phyloP scores from a whole-genome alignment of 2,888 invertebrate genomes.

The Torymus tubicola region DNA sequence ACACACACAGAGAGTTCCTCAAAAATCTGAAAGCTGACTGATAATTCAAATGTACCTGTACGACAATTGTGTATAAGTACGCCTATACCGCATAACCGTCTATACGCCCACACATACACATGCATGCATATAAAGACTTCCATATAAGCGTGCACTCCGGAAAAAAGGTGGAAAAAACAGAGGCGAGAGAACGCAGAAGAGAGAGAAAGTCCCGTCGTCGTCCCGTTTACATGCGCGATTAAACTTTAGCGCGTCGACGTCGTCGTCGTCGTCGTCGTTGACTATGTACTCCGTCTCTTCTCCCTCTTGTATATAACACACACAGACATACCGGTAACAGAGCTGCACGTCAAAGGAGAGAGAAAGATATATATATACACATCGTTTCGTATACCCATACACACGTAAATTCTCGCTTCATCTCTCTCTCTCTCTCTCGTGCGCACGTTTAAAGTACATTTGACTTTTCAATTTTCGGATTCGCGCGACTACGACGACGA shows the following conservation, averaged over 20 bases:
- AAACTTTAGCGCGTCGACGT: slow-evolving; percentile 48
- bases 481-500: slow-evolving; percentile 6
- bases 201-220: slow-evolving; percentile 1
- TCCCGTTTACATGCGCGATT: slow-evolving; percentile 49
- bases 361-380: not conserved
- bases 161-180: not conserved
- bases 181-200: not conserved
- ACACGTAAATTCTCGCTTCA: too few relatives aligned
- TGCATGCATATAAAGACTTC: too few relatives aligned
- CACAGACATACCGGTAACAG: too few relatives aligned
- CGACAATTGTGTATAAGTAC: too few relatives aligned
- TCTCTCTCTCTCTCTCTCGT: not conserved
- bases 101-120: too few relatives aligned
- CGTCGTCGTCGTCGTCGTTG: slow-evolving; percentile 28
- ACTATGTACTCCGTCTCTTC: not conserved
- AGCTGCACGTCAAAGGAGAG: slow-evolving; percentile 16
- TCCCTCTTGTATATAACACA: not conserved
- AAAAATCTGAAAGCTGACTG: too few relatives aligned
- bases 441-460: slow-evolving; percentile 41
- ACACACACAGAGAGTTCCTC: too few relatives aligned
- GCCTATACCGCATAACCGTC: too few relatives aligned
- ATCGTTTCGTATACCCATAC: not conserved
- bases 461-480: slow-evolving; percentile 50
- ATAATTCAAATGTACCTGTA: too few relatives aligned
- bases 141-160: too few relatives aligned